These are phyloP conservation scores for Cataglyphis hispanica DNA, from an alignment of 1,140 invertebrate genomes.

Conservation along the genomic window DNA sequence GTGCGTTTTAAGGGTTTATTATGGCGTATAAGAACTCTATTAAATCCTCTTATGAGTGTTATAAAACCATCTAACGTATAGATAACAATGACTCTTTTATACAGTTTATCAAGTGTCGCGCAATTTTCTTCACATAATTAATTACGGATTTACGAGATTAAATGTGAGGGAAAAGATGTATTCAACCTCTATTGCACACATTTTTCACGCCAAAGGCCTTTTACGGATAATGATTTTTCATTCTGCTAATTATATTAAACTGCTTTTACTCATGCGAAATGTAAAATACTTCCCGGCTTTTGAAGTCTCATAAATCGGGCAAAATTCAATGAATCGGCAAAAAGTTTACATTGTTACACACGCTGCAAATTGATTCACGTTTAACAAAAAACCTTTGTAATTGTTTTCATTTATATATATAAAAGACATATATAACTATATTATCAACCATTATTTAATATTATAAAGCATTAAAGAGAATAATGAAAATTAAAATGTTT, in stretches of 20 bases:
- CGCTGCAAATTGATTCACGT: too few species aligned
- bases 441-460: neutral
- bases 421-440: neutral
- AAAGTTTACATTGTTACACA: neutral
- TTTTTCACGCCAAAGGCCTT: constrained; percentile 20
- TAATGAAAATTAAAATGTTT: neutral
- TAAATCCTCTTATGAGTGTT: neutral
- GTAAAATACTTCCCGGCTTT: neutral
- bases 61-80: neutral
- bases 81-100: constrained; percentile 25
- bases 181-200: neutral
- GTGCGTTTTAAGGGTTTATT: constrained; percentile 33
- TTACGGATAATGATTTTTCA: constrained; percentile 20
- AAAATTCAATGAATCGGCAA: constrained; percentile 10
- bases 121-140: constrained; percentile 9
- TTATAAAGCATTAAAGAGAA: neutral
- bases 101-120: neutral
- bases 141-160: constrained; percentile 12
- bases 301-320: neutral
- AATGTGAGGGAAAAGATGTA: neutral
- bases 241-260: constrained; percentile 26
- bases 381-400: neutral
- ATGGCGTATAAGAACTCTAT: constrained; percentile 14
- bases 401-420: too few species aligned
- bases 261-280: neutral